These are phyloP conservation scores for Aradophagus sp. DNA, from an alignment of 1,140 invertebrate genomes.

Conservation along the genomic window DNA sequence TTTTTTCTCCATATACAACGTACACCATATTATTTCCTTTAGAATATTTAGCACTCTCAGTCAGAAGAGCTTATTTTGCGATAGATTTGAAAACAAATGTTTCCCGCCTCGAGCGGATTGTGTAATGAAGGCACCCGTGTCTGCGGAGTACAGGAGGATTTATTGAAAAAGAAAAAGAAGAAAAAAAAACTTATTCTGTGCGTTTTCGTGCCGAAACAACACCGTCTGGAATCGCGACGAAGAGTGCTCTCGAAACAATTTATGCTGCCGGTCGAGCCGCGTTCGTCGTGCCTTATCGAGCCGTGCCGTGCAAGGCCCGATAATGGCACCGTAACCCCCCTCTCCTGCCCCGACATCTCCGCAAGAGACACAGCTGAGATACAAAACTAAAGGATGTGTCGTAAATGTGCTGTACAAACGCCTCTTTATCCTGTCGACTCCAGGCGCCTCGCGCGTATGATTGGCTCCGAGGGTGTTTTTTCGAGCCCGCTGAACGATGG, in stretches of 20 bases:
- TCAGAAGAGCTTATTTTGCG: slow-evolving; percentile 11
- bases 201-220: slow-evolving; percentile 53
- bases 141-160: slow-evolving; percentile 9
- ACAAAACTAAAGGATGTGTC: slow-evolving; percentile 64
- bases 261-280: slow-evolving; percentile 63
- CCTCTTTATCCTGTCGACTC: slow-evolving; percentile 70
- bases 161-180: slow-evolving; percentile 36
- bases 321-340: slow-evolving; percentile 61
- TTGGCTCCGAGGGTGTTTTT: slow-evolving; percentile 58
- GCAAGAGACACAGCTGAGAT: slow-evolving; percentile 31
- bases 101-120: slow-evolving; percentile 9
- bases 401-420: slow-evolving; percentile 68
- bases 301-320: slow-evolving; percentile 60
- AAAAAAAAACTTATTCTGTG: neutral
- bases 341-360: slow-evolving; percentile 15
- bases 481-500: slow-evolving; percentile 33
- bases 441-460: slow-evolving; percentile 62
- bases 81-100: slow-evolving; percentile 37
- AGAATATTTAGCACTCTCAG: slow-evolving; percentile 35
- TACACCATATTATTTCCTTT: no score
- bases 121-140: slow-evolving; percentile 40
- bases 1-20: no score
- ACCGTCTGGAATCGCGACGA: slow-evolving; percentile 41
- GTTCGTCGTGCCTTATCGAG: slow-evolving; percentile 70
- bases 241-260: slow-evolving; percentile 69